Evolutionary conservation across 2,113 vertebrate species (phyloP).

Genomic region (Brachypodius melanocephalos): DNA sequence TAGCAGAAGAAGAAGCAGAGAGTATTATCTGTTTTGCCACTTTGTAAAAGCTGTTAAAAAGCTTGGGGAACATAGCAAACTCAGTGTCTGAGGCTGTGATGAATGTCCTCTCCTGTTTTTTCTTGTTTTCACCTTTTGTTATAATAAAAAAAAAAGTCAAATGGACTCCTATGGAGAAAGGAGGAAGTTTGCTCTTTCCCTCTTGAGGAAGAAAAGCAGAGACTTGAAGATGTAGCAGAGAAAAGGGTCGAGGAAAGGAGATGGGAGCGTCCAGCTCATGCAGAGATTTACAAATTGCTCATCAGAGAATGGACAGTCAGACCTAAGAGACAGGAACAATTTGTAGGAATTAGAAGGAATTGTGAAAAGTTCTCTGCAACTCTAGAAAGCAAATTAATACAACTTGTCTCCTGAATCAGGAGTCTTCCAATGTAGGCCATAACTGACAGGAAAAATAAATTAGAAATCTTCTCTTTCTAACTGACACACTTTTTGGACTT

Average conservation of each 20-base stretch:
- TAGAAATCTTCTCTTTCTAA: background rate
- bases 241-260: background rate
- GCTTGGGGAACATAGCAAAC: background rate
- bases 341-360: background rate
- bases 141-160: background rate
- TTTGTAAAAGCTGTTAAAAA: background rate
- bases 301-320: background rate
- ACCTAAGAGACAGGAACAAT: background rate
- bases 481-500: background rate
- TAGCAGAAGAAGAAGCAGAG: background rate
- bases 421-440: background rate
- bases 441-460: background rate
- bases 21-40: background rate
- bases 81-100: background rate
- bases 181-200: background rate
- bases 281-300: background rate
- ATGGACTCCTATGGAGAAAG: background rate
- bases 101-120: background rate
- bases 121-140: background rate
- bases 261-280: background rate
- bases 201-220: background rate
- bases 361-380: background rate
- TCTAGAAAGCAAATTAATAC: background rate
- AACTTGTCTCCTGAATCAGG: background rate
- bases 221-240: background rate